Evolutionary conservation across 2,888 invertebrate species (phyloP).

Genomic region (Nymphalis c-album): DNA sequence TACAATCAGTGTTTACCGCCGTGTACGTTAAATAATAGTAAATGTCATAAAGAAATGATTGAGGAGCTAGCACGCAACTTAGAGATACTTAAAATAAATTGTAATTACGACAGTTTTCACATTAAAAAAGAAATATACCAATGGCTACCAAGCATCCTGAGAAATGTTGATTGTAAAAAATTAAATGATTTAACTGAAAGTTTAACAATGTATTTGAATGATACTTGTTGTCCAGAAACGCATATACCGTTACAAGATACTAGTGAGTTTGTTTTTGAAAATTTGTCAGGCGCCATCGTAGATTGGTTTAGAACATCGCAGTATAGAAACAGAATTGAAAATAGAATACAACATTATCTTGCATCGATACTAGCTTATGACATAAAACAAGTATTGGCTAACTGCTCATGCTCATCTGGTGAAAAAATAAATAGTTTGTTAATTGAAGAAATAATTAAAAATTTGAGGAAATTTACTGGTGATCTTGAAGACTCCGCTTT

Average conservation of each 20-base stretch:
- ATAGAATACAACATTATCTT: conserved; percentile 10
- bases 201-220: conserved; percentile 25
- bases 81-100: conserved; percentile 1
- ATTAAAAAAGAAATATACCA: conserved; percentile 22
- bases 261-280: conserved; percentile 21
- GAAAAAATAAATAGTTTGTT: conserved; percentile 7
- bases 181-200: conserved; percentile 25
- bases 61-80: conserved; percentile 20
- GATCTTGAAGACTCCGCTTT: background rate
- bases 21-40: conserved; percentile 1
- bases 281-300: conserved; percentile 12
- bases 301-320: conserved; percentile 17
- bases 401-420: background rate
- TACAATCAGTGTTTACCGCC: conserved; percentile 10
- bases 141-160: conserved; percentile 30
- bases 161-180: conserved; percentile 3
- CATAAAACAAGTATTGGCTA: conserved; percentile 16
- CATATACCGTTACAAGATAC: conserved; percentile 17
- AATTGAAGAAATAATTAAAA: conserved; percentile 11
- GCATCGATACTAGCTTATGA: conserved; percentile 13
- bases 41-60: conserved; percentile 15
- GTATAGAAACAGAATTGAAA: background rate
- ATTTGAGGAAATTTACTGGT: conserved; percentile 11
- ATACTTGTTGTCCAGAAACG: background rate
- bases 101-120: conserved; percentile 2